These are phyloP conservation scores for Heliconius sara DNA, from an alignment of 2,888 invertebrate species.

Conservation along the genomic window DNA sequence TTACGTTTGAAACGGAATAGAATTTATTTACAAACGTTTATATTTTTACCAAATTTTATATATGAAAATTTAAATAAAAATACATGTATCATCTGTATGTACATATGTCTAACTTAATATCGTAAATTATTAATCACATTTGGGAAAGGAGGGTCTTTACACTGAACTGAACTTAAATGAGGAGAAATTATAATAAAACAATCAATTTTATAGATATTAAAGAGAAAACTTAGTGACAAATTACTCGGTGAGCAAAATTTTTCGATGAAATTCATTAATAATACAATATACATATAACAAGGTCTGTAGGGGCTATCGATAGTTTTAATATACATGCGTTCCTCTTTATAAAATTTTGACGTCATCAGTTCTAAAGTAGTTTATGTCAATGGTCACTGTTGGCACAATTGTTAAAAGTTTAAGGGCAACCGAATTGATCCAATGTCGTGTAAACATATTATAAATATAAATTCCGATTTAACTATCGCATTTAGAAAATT, in stretches of 20 bases:
- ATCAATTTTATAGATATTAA: too few species aligned
- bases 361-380: constrained; percentile 39
- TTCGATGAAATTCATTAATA: neutral
- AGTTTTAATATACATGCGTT: neutral
- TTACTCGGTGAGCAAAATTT: neutral
- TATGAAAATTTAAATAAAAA: neutral
- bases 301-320: neutral
- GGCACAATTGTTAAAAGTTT: constrained; percentile 48
- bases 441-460: constrained; percentile 30
- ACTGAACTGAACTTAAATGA: neutral
- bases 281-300: neutral
- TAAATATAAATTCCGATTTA: neutral
- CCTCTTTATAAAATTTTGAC: constrained; percentile 23
- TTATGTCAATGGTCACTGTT: constrained; percentile 41
- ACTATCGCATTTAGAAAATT: neutral
- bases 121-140: too few species aligned
- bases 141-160: neutral
- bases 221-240: neutral
- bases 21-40: neutral
- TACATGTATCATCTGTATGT: neutral
- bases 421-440: constrained; percentile 46
- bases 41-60: neutral
- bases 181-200: neutral
- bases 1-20: neutral
- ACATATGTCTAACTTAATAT: neutral